Evolutionary conservation across 1,140 invertebrate species (phyloP).

Genomic region (Drosophila nannoptera): DNA sequence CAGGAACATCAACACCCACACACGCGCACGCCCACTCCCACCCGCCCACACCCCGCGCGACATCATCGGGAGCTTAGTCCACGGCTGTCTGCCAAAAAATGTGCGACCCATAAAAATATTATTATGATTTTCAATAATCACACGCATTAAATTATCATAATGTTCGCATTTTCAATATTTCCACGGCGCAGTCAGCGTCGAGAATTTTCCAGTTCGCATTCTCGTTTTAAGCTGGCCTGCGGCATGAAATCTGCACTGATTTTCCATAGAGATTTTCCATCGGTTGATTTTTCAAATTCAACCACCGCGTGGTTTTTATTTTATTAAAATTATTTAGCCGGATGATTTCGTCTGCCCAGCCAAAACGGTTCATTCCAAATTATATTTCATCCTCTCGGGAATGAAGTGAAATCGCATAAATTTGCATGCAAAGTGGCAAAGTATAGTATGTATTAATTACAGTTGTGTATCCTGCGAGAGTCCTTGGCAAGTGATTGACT

Average conservation of each 20-base stretch:
- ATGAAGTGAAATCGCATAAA: background rate
- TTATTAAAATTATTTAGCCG: conserved; percentile 53
- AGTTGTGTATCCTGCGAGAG: too few species aligned
- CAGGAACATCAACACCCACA: conserved; percentile 25
- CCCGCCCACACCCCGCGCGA: background rate
- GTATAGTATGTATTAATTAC: background rate
- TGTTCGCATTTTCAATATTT: conserved; percentile 70
- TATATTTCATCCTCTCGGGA: conserved; percentile 5
- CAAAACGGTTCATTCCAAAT: conserved; percentile 7
- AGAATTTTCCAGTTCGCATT: conserved; percentile 17
- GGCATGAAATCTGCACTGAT: conserved; percentile 20
- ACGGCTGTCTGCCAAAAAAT: conserved; percentile 34
- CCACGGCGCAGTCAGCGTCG: conserved; percentile 37
- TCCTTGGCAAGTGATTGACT: too few species aligned
- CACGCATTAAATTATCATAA: conserved; percentile 76
- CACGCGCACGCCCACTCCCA: background rate
- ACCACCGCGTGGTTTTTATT: conserved; percentile 42
- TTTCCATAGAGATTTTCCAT: conserved; percentile 33
- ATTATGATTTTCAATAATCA: conserved; percentile 77
- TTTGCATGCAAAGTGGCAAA: conserved; percentile 9
- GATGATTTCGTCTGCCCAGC: conserved; percentile 9
- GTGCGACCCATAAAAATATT: conserved; percentile 69
- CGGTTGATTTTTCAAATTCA: conserved; percentile 41
- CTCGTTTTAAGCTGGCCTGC: conserved; percentile 2
- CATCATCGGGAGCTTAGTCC: conserved; percentile 5